Evolutionary conservation across 1,140 invertebrate species (phyloP), one percentile per base, ranked within the genome.

Genomic region (Rhagoletis pomonella): DNA sequence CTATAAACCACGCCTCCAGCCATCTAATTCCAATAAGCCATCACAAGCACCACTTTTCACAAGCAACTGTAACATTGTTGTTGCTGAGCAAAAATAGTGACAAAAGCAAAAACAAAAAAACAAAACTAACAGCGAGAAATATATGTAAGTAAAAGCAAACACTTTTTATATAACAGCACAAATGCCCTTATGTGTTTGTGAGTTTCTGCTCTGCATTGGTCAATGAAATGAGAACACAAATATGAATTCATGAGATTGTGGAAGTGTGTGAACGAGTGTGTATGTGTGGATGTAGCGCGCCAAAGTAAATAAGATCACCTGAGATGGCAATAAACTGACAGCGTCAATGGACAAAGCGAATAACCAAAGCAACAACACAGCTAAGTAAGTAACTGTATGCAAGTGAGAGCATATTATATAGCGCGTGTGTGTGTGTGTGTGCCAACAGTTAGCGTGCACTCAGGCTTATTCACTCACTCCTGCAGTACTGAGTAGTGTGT

Each of bases 121-220:
- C 5, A 73, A 47, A 47, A 3, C 12, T 62, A 62, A n/a, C 60
- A 62, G 60, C n/a, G n/a, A 62, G 67, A 12, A 65, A 77, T 55
- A 39, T 55, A 29, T 29, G 29, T 1, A 77, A 50, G 17, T 4
- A 62, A 17, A 62, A 62, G 60, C 47, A 77, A 69, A 77, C 19
- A 81, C n/a, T 19, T 81, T 10, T 29, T 81, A 81, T 81, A 77
- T 50, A 77, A 19, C 39, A 39, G 73, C 6, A 5, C 42, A 73
- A 39, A 1, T 5, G 67, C 39, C 29, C 42, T 73, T 73, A 42
- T 73, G 67, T 73, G 17, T 85, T 62, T 42, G 29, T 85, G 84
- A 85, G 73, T 81, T 81, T 84, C 55, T 92, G 90, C 91, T 90
- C 91, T 92, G 91, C 90, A 92, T 92, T 92, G 91, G 91, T 92